Evolutionary conservation across 64 coral and sea anemone species (phyloP), one percentile per base, ranked within the genome.

Genomic region (Pachyseris speciosa): DNA sequence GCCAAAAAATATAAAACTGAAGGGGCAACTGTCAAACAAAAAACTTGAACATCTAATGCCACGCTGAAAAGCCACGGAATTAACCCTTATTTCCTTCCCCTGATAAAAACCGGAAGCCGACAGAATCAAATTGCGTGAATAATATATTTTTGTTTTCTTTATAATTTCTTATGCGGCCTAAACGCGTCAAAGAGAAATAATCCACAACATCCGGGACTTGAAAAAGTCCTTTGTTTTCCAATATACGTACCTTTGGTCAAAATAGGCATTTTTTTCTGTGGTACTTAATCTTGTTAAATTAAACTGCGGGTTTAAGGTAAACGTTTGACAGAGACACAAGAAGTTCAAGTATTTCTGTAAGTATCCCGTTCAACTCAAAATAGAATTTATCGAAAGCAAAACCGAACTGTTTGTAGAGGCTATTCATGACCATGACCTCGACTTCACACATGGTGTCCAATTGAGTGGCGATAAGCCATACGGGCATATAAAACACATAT

Each of bases 121-220:
- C 50, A 49, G n/a, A 80, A 80, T 80, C 17, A 32, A 19, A 20
- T 19, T 22, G 53, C 48, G 53, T 61, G 32, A 45, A 24, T 44
- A 6, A n/a, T 43, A 74, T 74, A 25, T 37, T 72, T 72, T 37
- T 72, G 33, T 72, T 72, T 40, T 72, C 68, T 72, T 24, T 40
- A 36, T 72, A 40, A 22, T 74, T 74, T 74, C 38, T 44, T 74
- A 24, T 26, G 70, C 38, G 70, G 70, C n/a, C n/a, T 74, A 4
- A 33, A 69, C 37, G 32, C 16, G 16, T 69, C 33, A 13, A 37
- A 36, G 37, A 57, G 24, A 64, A 39, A 41, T 61, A 8, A 39
- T 41, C 29, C 51, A 81, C 52, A 81, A 41, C 53, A 61, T 61
- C 77, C 77, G 77, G 77, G 49, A 50, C 33, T 81, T 61, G 3